These are phyloP conservation scores for Cyprinodon brontotheroides DNA, from an alignment of 2,113 vertebrate species.

Conservation along the genomic window DNA sequence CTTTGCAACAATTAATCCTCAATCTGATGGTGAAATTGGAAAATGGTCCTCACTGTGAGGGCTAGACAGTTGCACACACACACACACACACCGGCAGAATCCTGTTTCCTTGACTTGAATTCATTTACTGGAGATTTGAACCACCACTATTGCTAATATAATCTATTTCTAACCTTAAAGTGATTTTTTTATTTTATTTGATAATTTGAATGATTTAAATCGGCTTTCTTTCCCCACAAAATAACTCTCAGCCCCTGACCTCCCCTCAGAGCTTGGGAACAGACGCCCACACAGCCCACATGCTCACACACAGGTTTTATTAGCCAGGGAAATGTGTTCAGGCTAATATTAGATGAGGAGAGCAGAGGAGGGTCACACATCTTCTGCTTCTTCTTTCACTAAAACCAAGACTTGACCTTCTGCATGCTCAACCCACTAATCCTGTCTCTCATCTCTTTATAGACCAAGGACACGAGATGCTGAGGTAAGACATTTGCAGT, in stretches of 20 bases:
- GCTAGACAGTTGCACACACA: neutral
- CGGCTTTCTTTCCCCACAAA: neutral
- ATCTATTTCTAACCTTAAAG: neutral
- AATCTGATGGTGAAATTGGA: no score
- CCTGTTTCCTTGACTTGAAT: neutral
- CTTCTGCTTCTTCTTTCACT: constrained; percentile 57
- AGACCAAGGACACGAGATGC: constrained; percentile 82
- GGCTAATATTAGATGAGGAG: constrained; percentile 84
- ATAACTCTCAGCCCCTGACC: neutral
- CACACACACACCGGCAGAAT: neutral
- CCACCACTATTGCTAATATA: neutral
- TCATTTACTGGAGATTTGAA: neutral
- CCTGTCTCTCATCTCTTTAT: constrained; percentile 40
- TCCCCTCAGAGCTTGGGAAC: neutral
- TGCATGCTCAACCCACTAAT: constrained; percentile 11
- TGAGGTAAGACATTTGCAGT: constrained; percentile 82
- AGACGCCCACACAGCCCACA: constrained; percentile 1
- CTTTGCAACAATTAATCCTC: no score
- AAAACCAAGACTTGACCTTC: constrained; percentile 44
- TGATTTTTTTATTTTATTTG: neutral
- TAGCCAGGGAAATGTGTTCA: constrained; percentile 75
- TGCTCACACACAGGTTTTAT: constrained; percentile 37
- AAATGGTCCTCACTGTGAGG: no score
- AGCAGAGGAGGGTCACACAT: constrained; percentile 51
- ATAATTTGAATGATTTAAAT: neutral